Base-by-base conservation (phyloP, 2,888 invertebrate genomes). In the Ctenicera cuprea region DNA sequence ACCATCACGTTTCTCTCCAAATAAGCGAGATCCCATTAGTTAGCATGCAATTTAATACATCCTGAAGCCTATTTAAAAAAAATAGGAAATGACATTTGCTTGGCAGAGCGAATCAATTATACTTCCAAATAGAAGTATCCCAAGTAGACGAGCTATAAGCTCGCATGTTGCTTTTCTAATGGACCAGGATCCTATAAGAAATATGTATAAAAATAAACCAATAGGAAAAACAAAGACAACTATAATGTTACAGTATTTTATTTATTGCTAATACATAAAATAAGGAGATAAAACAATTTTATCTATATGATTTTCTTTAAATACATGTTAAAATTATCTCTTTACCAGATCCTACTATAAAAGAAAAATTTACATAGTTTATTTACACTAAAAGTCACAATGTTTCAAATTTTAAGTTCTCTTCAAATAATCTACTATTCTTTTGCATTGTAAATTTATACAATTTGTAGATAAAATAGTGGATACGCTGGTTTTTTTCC, bases 221-320 rank as follows among this genome's bases (percentile, higher is more conserved):
- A 7, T 41, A 41, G n/a, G 41, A 14, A 41, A 48, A 48, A 48
- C 18, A 11, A 48, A 48, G 18, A 16, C 7, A 18, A 48, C 18
- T 8, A 11, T 48, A 16, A 14, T 43, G 48, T 77, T 78, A 74
- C 71, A 22, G 12, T 45, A 78, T 77, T 77, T 77, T 80, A 81
- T 33, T 80, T 81, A 81, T 81, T 80, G 80, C 80, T 81, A 82
- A 79, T 82, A 81, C 81, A 83, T 82, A 82, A 81, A 82, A 79
- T 80, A 77, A 79, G 81, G 80, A 82, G 82, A 84, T 81, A 81
- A 80, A 79, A 79, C 75, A 78, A 74, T 76, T 78, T 81, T 82
- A 79, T 81, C 81, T 79, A 79, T 79, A 75, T 22, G 80, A 78
- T 79, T 79, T 75, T n/a, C n/a, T n/a, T 75, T 76, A 77, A 79